Evolutionary conservation across 2,888 invertebrate species (phyloP), one percentile per base, ranked within the genome.

Genomic region (Rotaria socialis): DNA sequence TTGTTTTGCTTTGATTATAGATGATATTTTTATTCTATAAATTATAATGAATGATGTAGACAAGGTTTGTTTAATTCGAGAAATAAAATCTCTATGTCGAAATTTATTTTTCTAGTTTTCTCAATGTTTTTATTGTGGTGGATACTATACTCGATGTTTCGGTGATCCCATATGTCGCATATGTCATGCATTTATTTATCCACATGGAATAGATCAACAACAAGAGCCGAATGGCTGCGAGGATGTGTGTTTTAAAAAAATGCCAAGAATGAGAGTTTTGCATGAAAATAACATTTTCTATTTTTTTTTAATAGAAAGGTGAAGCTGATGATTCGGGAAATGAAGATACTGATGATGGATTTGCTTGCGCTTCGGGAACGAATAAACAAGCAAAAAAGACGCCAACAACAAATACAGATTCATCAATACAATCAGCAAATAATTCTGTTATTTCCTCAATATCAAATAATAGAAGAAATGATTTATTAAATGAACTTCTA

Each of bases 261-360:
- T 50, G 35, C 14, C 14, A 52, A 14, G 16, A 52, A 52, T 4
- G 14, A 16, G 52, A 14, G 16, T 52, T 16, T 52, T 52, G 6
- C 1, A 14, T 52, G 4, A 16, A 52, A 52, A 16, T 52, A 16
- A 11, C 16, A 3, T 27, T 52, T 84, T n/a, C 50, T 84, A 27
- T 67, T 86, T 86, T 56, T 86, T 86, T 85, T 14, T 88, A 89
- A 47, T 89, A 94, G 93, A 93, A 94, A 92, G 94, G 94, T 10
- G 96, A 96, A 89, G 96, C 95, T 89, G 95, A 95, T 88, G 96
- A 96, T 91, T 96, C 96, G 0, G 97, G 96, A 0, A 97, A 96
- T 90, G 97, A 97, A 90, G 96, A 97, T 90, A 96, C 96, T 8
- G 90, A 89, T 14, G 89, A 88, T 14, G 90, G 0, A 94, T 94